Conservation (phyloP, 2,113 vertebrate genomes). For the Thamnophis sirtalis region DNA sequence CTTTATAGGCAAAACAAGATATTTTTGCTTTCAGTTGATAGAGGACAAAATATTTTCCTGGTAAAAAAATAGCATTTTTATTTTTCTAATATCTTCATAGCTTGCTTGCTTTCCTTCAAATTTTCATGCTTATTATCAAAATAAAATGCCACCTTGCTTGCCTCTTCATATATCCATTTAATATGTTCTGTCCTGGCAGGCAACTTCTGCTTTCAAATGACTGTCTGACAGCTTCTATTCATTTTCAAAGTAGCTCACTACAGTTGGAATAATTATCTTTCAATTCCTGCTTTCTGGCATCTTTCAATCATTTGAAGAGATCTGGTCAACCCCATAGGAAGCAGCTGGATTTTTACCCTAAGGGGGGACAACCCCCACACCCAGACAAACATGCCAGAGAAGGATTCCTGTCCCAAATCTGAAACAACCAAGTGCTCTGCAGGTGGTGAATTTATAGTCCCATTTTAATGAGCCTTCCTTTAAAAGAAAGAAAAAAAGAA, state of each 20-base stretch:
- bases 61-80: background rate
- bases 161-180: constrained; percentile 72
- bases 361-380: constrained; percentile 26
- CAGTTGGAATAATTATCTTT: constrained; percentile 73
- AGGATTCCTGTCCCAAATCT: constrained; percentile 75
- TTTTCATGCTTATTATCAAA: constrained; percentile 48
- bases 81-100: background rate
- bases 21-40: background rate
- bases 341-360: constrained; percentile 69
- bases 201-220: constrained; percentile 76
- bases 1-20: background rate
- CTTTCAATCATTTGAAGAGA: constrained; percentile 76
- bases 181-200: constrained; percentile 66
- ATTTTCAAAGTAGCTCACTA: constrained; percentile 77
- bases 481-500: background rate
- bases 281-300: constrained; percentile 73
- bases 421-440: constrained; percentile 74
- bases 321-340: constrained; percentile 69
- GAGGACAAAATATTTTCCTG: rapidly evolving
- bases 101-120: constrained; percentile 34
- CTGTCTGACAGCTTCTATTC: constrained; percentile 76
- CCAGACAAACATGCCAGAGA: constrained; percentile 69
- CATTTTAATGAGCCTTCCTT: constrained; percentile 67
- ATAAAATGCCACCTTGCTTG: constrained; percentile 54
- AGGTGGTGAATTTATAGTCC: constrained; percentile 67